Conservation (phyloP, 2,888 invertebrate genomes). For the Thecophora atra region DNA sequence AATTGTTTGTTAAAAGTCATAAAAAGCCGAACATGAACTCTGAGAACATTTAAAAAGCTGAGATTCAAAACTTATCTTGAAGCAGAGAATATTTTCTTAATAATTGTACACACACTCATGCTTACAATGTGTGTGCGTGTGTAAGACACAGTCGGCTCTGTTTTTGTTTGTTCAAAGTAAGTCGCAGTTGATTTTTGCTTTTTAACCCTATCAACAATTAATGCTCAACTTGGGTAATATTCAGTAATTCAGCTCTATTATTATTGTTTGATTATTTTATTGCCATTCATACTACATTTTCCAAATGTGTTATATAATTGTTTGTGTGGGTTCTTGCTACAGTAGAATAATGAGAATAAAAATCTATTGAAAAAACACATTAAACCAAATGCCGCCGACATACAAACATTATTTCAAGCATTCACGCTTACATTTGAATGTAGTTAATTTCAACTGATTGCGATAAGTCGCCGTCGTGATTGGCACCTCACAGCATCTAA, state of each 20-base stretch:
- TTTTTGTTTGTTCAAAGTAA: background rate
- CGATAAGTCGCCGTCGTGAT: background rate
- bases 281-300: too few species aligned
- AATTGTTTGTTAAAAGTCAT: too few species aligned
- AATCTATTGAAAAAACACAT: background rate
- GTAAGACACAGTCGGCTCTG: background rate
- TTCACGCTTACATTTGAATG: background rate
- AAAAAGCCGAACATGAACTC: too few species aligned
- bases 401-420: background rate
- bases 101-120: too few species aligned
- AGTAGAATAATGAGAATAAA: background rate
- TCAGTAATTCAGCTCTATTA: background rate
- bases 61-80: too few species aligned
- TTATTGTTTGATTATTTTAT: background rate
- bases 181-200: background rate
- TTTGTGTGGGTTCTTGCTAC: background rate
- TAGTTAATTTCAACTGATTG: background rate
- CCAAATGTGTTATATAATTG: too few species aligned
- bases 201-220: background rate
- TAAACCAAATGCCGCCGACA: background rate
- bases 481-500: background rate
- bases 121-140: background rate
- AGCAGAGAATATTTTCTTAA: too few species aligned
- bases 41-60: too few species aligned
- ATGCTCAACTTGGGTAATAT: background rate